Conservation (phyloP, 1,140 invertebrate species). For the Aphidius ervi region DNA sequence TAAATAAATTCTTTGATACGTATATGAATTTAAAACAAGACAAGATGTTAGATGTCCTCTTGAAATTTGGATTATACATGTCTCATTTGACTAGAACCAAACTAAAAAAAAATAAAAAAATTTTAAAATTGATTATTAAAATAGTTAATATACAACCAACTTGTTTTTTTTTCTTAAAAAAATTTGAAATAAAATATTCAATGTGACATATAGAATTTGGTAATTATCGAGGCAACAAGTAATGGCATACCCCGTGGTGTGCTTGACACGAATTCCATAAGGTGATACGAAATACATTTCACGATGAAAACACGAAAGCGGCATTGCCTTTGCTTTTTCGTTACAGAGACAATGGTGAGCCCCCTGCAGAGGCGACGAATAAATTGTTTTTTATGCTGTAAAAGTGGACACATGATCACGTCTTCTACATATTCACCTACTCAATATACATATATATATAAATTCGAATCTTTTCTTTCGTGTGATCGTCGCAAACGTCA, state of each 20-base stretch:
- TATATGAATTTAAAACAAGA: constrained; percentile 29
- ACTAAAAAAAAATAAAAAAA: too few species aligned
- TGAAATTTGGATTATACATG: constrained; percentile 19
- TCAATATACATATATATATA: neutral
- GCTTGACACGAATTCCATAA: constrained; percentile 45
- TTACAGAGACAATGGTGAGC: constrained; percentile 38
- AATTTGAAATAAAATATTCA: neutral
- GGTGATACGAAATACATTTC: constrained; percentile 42
- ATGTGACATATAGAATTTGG: constrained; percentile 24
- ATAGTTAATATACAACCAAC: too few species aligned
- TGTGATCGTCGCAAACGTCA: constrained; percentile 14
- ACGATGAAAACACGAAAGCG: constrained; percentile 28
- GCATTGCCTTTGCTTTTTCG: constrained; percentile 27
- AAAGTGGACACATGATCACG: neutral
- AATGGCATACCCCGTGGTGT: constrained; percentile 40
- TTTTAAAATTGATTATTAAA: too few species aligned
- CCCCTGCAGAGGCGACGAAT: constrained; percentile 35
- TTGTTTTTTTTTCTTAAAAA: neutral
- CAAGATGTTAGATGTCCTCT: constrained; percentile 11
- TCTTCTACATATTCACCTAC: neutral
- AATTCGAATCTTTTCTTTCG: constrained; percentile 1
- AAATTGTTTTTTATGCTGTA: constrained; percentile 40
- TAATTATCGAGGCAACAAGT: constrained; percentile 43
- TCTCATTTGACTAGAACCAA: constrained; percentile 2
- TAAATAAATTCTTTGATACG: constrained; percentile 12